Evolutionary conservation across 2,113 vertebrate species (phyloP).

Genomic region (Tragelaphus scriptus): DNA sequence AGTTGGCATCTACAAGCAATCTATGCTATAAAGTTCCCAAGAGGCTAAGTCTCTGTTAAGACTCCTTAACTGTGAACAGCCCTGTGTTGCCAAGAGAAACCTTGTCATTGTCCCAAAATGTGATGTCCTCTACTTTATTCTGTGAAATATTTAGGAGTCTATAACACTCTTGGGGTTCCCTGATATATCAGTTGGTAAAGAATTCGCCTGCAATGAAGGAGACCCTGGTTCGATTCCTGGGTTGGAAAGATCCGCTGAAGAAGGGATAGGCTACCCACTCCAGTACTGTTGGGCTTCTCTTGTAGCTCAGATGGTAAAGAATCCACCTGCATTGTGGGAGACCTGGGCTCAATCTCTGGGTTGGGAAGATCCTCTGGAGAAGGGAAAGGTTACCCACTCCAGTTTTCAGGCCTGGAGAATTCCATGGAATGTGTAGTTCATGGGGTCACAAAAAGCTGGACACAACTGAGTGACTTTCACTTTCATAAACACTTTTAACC

Average conservation of each 20-base stretch:
- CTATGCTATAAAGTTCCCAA: neutral
- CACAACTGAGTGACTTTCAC: neutral
- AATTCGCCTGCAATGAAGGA: neutral
- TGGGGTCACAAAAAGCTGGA: neutral
- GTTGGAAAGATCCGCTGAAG: neutral
- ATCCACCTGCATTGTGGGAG: neutral
- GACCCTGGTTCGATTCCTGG: neutral
- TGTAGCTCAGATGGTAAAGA: neutral
- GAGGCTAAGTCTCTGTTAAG: neutral
- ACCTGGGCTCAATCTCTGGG: neutral
- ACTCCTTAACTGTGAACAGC: neutral
- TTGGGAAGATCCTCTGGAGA: neutral
- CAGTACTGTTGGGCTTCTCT: neutral
- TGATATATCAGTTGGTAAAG: neutral
- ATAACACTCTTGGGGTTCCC: neutral
- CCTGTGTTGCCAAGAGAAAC: neutral
- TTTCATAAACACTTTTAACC: neutral
- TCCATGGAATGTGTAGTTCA: neutral
- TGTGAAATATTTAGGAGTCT: slow-evolving; percentile 11
- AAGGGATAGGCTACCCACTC: neutral
- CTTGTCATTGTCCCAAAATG: neutral
- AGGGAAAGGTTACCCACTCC: neutral
- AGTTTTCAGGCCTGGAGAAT: neutral
- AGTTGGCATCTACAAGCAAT: neutral
- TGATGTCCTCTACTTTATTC: neutral